Base-by-base conservation (phyloP, 2,888 invertebrate genomes). In the Mycalesis mineus region DNA sequence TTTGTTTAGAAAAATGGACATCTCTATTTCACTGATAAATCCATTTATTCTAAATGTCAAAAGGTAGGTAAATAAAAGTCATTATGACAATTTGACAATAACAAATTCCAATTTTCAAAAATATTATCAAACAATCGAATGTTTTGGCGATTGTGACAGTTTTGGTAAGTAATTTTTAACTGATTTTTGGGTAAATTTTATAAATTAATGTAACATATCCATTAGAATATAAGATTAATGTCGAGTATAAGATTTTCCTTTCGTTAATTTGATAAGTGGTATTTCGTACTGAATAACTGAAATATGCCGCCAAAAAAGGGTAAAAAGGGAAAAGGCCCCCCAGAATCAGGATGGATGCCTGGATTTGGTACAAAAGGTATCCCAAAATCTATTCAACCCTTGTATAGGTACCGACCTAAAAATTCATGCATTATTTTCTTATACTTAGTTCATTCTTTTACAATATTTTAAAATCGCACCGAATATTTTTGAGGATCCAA, bases 341-440 rank as follows among this genome's bases (percentile, higher is more conserved):
- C 86, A 8, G 87, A 88, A 62, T 88, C 89, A 74, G 89, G 88
- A 78, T 88, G 89, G 88, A 78, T 71, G 81, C 88, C 89, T 15
- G 88, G 88, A 33, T 81, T 88, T 62, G 84, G 83, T 29, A 86
- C 89, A 1, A 88, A 84, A 80, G 86, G 88, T 88, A 80, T 58
- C n/a, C 44, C 22, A 22, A 22, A 5, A 4, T 22, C 3, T 4
- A 22, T 22, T 22, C 22, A 22, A 22, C 22, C 3, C 5, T 22
- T 22, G 5, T n/a, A n/a, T n/a, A n/a, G n/a, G n/a, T n/a, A n/a
- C n/a, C n/a, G n/a, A n/a, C n/a, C n/a, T n/a, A n/a, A n/a, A n/a
- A n/a, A n/a, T n/a, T n/a, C n/a, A n/a, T n/a, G n/a, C n/a, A n/a
- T n/a, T n/a, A n/a, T n/a, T n/a, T n/a, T n/a, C n/a, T n/a, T n/a